Percentiles rank a stretch among this genome's conserved stretches.
Conservation (phyloP, 2,888 invertebrate species). For the Mallateleia sp. region DNA sequence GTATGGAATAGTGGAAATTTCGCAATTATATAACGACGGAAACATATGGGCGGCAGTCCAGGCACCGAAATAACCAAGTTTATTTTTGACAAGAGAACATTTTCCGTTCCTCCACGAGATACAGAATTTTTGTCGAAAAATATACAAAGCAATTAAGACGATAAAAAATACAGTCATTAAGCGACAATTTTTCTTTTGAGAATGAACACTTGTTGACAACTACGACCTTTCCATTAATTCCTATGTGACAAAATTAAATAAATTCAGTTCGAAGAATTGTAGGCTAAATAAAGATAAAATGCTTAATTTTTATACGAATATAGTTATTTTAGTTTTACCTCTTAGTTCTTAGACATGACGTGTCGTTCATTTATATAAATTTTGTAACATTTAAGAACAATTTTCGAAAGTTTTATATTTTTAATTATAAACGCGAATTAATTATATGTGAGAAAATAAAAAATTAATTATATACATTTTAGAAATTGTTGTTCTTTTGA, state of each 20-base stretch:
- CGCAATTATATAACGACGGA: constrained; percentile 87
- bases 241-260: background rate
- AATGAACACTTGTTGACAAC: background rate
- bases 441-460: background rate
- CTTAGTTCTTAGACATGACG: background rate
- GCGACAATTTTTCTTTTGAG: background rate
- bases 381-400: background rate
- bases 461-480: no score
- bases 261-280: background rate
- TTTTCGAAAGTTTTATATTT: background rate
- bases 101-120: constrained; percentile 85
- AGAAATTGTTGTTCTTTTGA: no score
- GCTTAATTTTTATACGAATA: background rate
- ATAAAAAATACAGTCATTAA: constrained; percentile 20
- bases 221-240: background rate
- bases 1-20: constrained; percentile 86
- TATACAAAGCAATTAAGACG: constrained; percentile 31
- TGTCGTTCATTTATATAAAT: background rate
- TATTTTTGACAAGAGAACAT: constrained; percentile 89
- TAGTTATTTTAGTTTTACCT: background rate
- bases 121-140: constrained; percentile 63
- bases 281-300: background rate
- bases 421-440: background rate
- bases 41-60: constrained; percentile 88
- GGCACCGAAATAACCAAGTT: constrained; percentile 88